Conservation (phyloP, 2,888 invertebrate species). For the Bombylius discolor region DNA sequence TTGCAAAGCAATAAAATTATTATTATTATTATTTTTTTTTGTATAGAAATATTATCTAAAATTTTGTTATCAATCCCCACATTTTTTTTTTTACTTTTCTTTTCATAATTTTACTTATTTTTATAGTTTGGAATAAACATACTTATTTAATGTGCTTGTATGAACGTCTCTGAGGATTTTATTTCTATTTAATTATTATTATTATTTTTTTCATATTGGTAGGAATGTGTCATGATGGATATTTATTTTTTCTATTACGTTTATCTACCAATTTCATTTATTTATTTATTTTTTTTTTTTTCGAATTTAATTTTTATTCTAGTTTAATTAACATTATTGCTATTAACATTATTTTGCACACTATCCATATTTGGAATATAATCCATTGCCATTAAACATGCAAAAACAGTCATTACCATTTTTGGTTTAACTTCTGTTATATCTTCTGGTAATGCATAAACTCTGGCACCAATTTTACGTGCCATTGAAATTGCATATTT, state of each 20-base stretch:
- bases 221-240: not conserved
- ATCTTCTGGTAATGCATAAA: conserved; percentile 97
- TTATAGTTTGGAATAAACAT: too few relatives aligned
- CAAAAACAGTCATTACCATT: conserved; percentile 99
- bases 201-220: not conserved
- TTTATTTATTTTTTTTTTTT: not conserved
- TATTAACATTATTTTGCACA: conserved; percentile 28
- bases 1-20: too few relatives aligned
- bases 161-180: too few relatives aligned
- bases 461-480: conserved; percentile 90
- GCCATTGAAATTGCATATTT: conserved; percentile 99
- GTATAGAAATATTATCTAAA: too few relatives aligned
- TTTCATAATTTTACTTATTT: too few relatives aligned
- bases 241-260: too few relatives aligned
- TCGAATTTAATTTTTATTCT: not conserved
- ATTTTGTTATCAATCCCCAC: too few relatives aligned
- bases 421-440: conserved; percentile 96
- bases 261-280: too few relatives aligned
- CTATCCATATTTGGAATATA: conserved; percentile 80
- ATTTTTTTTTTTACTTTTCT: too few relatives aligned
- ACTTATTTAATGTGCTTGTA: too few relatives aligned
- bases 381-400: conserved; percentile 96
- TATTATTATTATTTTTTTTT: too few relatives aligned
- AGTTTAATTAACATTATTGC: conserved; percentile 11
- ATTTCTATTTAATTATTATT: too few relatives aligned